Evolutionary conservation across 2,888 invertebrate species (phyloP).

Genomic region (Blomia tropicalis): DNA sequence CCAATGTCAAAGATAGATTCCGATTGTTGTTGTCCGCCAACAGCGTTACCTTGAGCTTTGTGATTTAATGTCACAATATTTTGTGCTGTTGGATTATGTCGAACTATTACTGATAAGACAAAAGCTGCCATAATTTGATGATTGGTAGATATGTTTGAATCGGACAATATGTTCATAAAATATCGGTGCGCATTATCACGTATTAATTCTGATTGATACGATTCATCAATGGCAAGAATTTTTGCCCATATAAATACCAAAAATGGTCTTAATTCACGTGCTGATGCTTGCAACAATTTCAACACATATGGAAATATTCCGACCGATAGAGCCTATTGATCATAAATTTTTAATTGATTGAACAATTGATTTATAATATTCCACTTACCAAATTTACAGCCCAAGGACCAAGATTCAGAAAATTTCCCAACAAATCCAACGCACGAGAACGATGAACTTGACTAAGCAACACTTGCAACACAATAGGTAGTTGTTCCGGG

Average conservation of each 20-base stretch:
- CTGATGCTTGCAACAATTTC: constrained; percentile 84
- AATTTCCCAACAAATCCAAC: constrained; percentile 73
- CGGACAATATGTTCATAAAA: constrained; percentile 78
- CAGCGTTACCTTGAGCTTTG: too few species aligned
- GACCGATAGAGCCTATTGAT: constrained; percentile 60
- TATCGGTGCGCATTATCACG: constrained; percentile 86
- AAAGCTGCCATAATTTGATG: constrained; percentile 86
- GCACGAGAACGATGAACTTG: constrained; percentile 81
- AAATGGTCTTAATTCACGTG: constrained; percentile 72
- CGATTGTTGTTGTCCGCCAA: not conserved
- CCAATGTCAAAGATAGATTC: constrained; percentile 11
- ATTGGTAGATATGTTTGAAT: constrained; percentile 57
- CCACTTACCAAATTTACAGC: constrained; percentile 60
- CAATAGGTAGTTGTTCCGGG: constrained; percentile 91
- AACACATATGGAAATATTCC: constrained; percentile 98
- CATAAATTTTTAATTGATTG: not conserved
- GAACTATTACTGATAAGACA: constrained; percentile 79
- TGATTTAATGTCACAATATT: constrained; percentile 13
- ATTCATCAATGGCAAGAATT: constrained; percentile 88
- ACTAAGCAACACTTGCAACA: constrained; percentile 58
- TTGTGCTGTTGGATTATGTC: constrained; percentile 71
- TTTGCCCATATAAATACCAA: constrained; percentile 98
- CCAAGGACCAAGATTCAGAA: constrained; percentile 86
- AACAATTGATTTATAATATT: not conserved
- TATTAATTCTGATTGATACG: constrained; percentile 83